These are phyloP conservation scores for Cephus sareptanus DNA, from an alignment of 2,888 invertebrate genomes.

Conservation along the genomic window DNA sequence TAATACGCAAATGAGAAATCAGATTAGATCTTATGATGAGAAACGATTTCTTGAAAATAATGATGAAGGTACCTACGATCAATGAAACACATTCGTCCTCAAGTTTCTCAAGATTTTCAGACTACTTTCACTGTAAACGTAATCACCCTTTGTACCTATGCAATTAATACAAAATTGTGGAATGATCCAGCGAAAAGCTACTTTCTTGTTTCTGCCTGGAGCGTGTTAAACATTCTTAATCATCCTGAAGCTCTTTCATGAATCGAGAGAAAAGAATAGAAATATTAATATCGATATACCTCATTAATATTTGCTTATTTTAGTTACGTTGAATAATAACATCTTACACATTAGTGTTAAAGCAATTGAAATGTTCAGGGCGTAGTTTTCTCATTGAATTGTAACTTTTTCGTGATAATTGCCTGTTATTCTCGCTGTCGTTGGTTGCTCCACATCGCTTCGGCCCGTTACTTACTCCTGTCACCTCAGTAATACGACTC, in stretches of 20 bases:
- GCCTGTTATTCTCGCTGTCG: not conserved
- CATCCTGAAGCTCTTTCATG: not conserved
- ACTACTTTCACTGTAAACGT: not conserved
- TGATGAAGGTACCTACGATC: not conserved
- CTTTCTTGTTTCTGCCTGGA: not conserved
- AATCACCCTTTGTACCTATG: not conserved
- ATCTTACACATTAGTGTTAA: not conserved
- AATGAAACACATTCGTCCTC: not conserved
- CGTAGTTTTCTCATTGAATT: not conserved
- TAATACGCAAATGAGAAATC: not conserved
- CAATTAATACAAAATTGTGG: not conserved
- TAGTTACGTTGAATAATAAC: not conserved
- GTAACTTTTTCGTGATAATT: not conserved
- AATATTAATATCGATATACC: not conserved
- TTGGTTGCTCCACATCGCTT: not conserved
- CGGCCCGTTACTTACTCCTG: not conserved
- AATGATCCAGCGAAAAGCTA: not conserved
- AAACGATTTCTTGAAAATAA: not conserved
- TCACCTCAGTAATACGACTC: not conserved
- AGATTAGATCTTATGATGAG: not conserved
- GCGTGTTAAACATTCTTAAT: not conserved
- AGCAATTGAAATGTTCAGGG: not conserved
- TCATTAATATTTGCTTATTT: not conserved
- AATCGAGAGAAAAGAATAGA: not conserved
- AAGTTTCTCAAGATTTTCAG: not conserved